These are phyloP conservation scores for Halocaridina rubra DNA, from an alignment of 2,888 invertebrate species.

Conservation along the genomic window DNA sequence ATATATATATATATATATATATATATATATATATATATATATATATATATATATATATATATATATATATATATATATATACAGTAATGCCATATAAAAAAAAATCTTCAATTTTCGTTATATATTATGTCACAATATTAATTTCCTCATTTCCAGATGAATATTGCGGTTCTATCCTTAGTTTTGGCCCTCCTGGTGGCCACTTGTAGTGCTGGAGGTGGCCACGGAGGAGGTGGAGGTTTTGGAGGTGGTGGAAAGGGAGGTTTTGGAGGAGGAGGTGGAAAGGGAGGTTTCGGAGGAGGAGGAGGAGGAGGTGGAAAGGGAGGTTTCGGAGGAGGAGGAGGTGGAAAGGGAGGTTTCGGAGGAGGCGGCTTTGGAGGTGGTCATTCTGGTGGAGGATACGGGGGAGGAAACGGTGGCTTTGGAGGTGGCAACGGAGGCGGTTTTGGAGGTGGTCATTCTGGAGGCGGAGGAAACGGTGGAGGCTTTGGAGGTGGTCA, in stretches of 20 bases:
- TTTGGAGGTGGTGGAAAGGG: background rate
- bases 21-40: no score
- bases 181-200: background rate
- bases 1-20: no score
- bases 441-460: background rate
- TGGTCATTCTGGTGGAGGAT: no score
- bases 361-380: background rate
- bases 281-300: background rate
- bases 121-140: no score
- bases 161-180: no score
- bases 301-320: background rate
- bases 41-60: no score
- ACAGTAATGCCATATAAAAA: no score
- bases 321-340: background rate
- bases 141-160: no score
- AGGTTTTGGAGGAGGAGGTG: background rate
- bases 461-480: background rate
- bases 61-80: no score
- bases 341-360: background rate
- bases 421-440: background rate
- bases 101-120: no score
- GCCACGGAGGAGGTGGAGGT: background rate
- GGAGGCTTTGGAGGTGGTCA: background rate
- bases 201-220: background rate
- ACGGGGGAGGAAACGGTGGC: no score